Percentiles rank a stretch among this genome's conserved stretches.
These are phyloP conservation scores for Poeciliopsis retropinna DNA, from an alignment of 2,113 vertebrate species.

Conservation along the genomic window DNA sequence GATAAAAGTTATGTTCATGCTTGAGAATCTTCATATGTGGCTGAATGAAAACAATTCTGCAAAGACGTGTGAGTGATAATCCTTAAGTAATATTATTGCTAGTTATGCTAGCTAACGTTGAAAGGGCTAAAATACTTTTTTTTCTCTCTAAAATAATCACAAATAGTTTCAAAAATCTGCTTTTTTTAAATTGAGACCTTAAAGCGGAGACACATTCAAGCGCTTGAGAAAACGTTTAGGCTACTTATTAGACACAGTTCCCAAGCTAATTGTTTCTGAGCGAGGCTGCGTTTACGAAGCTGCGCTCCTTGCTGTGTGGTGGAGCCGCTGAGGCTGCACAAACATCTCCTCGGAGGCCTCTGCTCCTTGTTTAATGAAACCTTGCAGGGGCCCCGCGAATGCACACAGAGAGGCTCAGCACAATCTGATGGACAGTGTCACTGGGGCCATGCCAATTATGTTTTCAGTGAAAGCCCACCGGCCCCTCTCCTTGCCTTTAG, in stretches of 20 bases:
- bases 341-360: constrained; percentile 75
- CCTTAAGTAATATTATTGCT: too few species aligned
- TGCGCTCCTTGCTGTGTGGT: constrained; percentile 64
- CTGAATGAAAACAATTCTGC: too few species aligned
- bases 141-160: too few species aligned
- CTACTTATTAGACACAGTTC: constrained; percentile 43
- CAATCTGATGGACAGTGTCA: constrained; percentile 73
- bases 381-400: constrained; percentile 65
- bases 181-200: too few species aligned
- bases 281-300: constrained; percentile 29
- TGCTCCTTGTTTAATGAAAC: constrained; percentile 77
- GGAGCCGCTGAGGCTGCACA: constrained; percentile 78
- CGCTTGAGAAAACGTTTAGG: neutral
- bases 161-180: too few species aligned
- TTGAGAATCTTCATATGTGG: too few species aligned
- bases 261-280: constrained; percentile 56
- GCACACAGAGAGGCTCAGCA: constrained; percentile 64
- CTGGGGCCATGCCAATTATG: constrained; percentile 75
- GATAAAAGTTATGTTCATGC: too few species aligned
- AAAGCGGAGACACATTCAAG: too few species aligned
- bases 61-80: too few species aligned
- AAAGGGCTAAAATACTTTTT: too few species aligned
- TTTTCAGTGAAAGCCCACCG: constrained; percentile 68
- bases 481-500: constrained; percentile 44
- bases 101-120: too few species aligned